Evolutionary conservation across 2,888 invertebrate species (phyloP), one percentile per base, ranked within the genome.

Genomic region (Diachrysia chrysitis): DNA sequence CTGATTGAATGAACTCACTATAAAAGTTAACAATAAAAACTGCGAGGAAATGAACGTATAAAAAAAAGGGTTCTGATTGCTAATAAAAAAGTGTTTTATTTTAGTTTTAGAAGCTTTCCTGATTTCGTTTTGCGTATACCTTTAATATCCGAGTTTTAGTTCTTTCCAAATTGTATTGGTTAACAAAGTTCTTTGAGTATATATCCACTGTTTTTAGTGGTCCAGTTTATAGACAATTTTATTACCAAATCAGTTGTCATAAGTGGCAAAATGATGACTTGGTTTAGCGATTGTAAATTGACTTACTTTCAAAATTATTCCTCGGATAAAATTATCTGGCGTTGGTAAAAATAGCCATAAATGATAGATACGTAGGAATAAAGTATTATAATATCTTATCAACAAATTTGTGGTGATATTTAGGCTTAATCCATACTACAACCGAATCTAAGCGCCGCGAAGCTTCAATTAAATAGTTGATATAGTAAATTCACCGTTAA

Each of bases 1-100:
- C 71, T 65, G 76, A 76, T 76, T 76, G 79, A 75, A 76, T 75
- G 79, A 75, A 75, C 63, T 75, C 71, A 65, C 76, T 76, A 42
- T 65, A 76, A 63, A 78, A 75, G 76, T 60, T 60, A 79, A 75
- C 76, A 75, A 79, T 76, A 78, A 76, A 76, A 76, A 62, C 58
- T 70, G 53, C 56, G 57, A 63, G 63, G 42, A 70, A 76, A 69
- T 65, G 62, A 75, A 69, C 70, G 76, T 63, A 62, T 56, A 63
- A 65, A 78, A 62, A 29, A 63, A 74, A 78, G 60, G 75, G 79
- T 60, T 75, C 55, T 69, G 61, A 78, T 65, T 75, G 75, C 32
- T 60, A 60, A 17, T 55, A 75, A 75, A 57, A 57, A 32, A 21
- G 37, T 19, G 25, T 37, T 57, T 37, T 57, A 57, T 57, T 57